Conservation (phyloP, 2,113 vertebrate genomes). For the Haliaeetus leucogaster region DNA sequence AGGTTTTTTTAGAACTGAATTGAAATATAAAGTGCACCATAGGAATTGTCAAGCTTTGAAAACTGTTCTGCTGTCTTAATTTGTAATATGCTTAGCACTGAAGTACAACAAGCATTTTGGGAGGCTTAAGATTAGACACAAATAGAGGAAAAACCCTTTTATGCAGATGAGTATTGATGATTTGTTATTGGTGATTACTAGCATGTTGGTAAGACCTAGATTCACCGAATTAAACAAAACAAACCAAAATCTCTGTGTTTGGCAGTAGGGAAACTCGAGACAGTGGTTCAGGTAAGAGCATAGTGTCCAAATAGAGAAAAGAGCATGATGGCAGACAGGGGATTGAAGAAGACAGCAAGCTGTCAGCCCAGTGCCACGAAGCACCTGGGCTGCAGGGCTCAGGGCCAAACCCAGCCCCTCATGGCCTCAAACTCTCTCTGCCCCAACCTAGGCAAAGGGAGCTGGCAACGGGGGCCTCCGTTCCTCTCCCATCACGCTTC, state of each 20-base stretch:
- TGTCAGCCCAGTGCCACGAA: background rate
- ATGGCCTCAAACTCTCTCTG: background rate
- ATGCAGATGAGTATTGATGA: background rate
- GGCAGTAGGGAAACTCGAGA: background rate
- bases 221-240: background rate
- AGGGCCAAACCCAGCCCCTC: background rate
- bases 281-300: background rate
- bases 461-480: fast-evolving
- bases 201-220: background rate
- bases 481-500: background rate
- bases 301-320: background rate
- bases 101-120: background rate
- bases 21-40: background rate
- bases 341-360: background rate
- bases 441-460: fast-evolving
- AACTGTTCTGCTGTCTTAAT: background rate
- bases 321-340: fast-evolving
- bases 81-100: background rate
- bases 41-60: background rate
- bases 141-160: background rate
- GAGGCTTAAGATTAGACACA: background rate
- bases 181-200: background rate
- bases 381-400: background rate
- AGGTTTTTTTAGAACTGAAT: background rate
- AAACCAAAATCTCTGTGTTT: no score